Evolutionary conservation across 1,140 invertebrate genomes (phyloP), one percentile per base, ranked within the genome.

Genomic region (Ips nitidus): DNA sequence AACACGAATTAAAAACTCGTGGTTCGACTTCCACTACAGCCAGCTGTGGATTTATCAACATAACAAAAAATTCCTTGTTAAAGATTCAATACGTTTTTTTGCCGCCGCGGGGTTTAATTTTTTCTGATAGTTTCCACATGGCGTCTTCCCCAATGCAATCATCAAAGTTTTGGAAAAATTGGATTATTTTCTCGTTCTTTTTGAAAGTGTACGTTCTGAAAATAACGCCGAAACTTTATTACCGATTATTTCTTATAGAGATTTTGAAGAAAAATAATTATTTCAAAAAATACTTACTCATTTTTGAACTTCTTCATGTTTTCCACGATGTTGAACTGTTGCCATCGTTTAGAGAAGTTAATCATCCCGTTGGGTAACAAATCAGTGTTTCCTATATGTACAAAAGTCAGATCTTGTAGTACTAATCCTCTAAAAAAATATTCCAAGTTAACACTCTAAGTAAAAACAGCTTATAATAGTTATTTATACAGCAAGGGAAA

Each of bases 341-440:
- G 96, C 95, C 96, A 98, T 74, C 97, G 84, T 83, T 99, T 99
- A 1, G 93, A 94, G 83, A 98, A 99, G 82, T 99, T 99, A 41
- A 98, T 93, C 70, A 89, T 90, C 68, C 92, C 91, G 77, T 98
- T 94, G 3, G 89, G 86, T 75, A 98, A 83, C 64, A 90, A 86
- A 80, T 98, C 94, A 70, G 87, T 92, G 82, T 98, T 99, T 53
- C 97, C 98, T 80, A 98, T 95, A 82, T 99, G 94, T 52, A 99
- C 95, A 83, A 99, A 99, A 2, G 98, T 99, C 78, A 99, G 85
- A 85, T 99, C 98, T 89, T 99, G 97, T 50, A 99, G 86, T 63
- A 99, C 97, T 52, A 99, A 85, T 58, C 98, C 98, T 80, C 97
- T 99, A 85, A 76, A 85, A 87, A 77, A 68, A 79, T 22, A 22